Conservation (phyloP, 2,113 vertebrate genomes). For the Australoheros scitulus region DNA sequence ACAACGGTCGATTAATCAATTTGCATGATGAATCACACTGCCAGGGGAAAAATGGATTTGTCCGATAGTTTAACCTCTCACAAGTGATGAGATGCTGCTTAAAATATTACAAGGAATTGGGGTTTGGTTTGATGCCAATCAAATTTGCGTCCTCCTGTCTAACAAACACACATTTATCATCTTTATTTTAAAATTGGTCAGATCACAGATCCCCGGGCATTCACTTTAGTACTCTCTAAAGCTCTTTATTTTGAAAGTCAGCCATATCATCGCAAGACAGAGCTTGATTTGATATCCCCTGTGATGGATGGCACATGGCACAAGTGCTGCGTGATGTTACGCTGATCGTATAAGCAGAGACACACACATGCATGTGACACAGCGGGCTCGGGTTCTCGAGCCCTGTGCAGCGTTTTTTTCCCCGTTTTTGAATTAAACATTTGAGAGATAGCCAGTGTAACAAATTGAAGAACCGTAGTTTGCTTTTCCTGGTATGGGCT, state of each 20-base stretch:
- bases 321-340: neutral
- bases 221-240: slow-evolving; percentile 6
- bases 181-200: slow-evolving; percentile 36
- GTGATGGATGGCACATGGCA: slow-evolving; percentile 27
- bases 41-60: slow-evolving; percentile 42
- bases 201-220: neutral
- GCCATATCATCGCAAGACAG: slow-evolving; percentile 19
- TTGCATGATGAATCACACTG: slow-evolving; percentile 54
- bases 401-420: neutral
- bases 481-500: slow-evolving; percentile 14
- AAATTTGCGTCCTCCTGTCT: slow-evolving; percentile 19
- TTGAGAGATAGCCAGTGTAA: slow-evolving; percentile 32
- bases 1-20: slow-evolving; percentile 48
- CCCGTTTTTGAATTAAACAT: slow-evolving; percentile 17
- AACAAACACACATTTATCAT: slow-evolving; percentile 35
- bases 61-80: slow-evolving; percentile 51
- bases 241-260: slow-evolving; percentile 24
- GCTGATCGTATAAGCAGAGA: slow-evolving; percentile 15
- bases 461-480: slow-evolving; percentile 28
- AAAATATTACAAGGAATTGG: slow-evolving; percentile 25
- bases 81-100: slow-evolving; percentile 23
- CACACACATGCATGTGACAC: neutral
- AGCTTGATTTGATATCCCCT: slow-evolving; percentile 25
- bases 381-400: slow-evolving; percentile 8
- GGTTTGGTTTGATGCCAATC: slow-evolving; percentile 37